phyloP scores from a whole-genome alignment of 2,113 vertebrate species.

The Nettapus auritus region DNA sequence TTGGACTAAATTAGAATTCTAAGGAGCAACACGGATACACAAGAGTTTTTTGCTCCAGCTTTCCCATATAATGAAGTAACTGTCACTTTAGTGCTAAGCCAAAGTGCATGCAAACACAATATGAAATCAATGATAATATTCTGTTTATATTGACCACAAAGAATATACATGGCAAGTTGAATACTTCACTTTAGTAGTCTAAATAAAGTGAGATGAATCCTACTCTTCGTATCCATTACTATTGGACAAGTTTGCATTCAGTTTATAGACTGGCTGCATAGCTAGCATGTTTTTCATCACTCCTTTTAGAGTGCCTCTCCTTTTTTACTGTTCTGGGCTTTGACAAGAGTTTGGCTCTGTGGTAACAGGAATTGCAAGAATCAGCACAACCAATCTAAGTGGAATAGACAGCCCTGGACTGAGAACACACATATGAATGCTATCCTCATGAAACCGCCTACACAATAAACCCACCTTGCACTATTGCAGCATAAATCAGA shows the following conservation, averaged over 20 bases:
- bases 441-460: background rate
- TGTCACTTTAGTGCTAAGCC: background rate
- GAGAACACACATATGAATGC: background rate
- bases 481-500: background rate
- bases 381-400: background rate
- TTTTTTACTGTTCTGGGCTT: background rate
- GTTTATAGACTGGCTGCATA: background rate
- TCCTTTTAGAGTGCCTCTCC: background rate
- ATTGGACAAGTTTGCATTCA: background rate
- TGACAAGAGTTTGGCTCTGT: background rate
- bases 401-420: background rate
- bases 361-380: background rate
- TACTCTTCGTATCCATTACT: background rate
- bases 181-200: background rate
- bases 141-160: background rate
- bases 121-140: background rate
- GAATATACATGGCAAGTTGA: background rate
- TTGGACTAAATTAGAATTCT: background rate
- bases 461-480: background rate
- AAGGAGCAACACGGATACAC: background rate
- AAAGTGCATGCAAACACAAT: background rate
- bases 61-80: background rate
- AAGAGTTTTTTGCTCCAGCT: background rate
- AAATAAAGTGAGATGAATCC: background rate
- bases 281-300: background rate